Conservation (phyloP, 2,113 vertebrate genomes). For the Argyrosomus japonicus region DNA sequence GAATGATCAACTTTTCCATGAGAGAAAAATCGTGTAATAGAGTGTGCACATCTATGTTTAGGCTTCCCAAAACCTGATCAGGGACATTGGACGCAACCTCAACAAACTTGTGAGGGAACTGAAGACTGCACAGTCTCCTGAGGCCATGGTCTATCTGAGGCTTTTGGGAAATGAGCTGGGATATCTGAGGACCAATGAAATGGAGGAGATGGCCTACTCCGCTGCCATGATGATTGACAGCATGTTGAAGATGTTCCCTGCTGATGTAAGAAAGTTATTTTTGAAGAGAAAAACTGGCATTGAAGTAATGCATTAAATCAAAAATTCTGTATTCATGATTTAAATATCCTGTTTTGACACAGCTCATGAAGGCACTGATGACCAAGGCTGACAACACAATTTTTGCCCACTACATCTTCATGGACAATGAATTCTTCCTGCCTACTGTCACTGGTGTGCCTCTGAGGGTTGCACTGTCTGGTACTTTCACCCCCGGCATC, state of each 20-base stretch:
- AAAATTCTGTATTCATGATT: background rate
- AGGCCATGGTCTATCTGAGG: slow-evolving; percentile 92
- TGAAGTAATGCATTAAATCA: background rate
- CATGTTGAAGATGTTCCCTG: slow-evolving; percentile 80
- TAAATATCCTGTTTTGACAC: slow-evolving; percentile 6
- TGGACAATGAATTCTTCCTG: slow-evolving; percentile 95
- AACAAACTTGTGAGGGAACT: slow-evolving; percentile 88
- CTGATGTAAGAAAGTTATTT: slow-evolving; percentile 71
- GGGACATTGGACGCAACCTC: slow-evolving; percentile 85
- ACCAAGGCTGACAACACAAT: slow-evolving; percentile 86
- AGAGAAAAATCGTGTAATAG: background rate
- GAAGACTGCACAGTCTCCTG: slow-evolving; percentile 83
- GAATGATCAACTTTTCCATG: background rate
- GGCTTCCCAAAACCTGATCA: slow-evolving; percentile 85
- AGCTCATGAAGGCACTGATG: slow-evolving; percentile 83
- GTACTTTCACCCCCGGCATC: slow-evolving; percentile 88
- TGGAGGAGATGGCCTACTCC: slow-evolving; percentile 81
- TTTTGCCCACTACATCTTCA: slow-evolving; percentile 95
- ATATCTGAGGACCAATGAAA: slow-evolving; percentile 88
- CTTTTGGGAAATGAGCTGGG: slow-evolving; percentile 93
- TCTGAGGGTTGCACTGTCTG: slow-evolving; percentile 90
- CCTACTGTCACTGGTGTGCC: slow-evolving; percentile 92
- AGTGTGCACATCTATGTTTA: slow-evolving; percentile 22
- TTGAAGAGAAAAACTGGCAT: background rate
- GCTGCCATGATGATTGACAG: slow-evolving; percentile 72